These are phyloP conservation scores for Lacanobia wlatinum DNA, from an alignment of 2,888 invertebrate species.

Conservation along the genomic window DNA sequence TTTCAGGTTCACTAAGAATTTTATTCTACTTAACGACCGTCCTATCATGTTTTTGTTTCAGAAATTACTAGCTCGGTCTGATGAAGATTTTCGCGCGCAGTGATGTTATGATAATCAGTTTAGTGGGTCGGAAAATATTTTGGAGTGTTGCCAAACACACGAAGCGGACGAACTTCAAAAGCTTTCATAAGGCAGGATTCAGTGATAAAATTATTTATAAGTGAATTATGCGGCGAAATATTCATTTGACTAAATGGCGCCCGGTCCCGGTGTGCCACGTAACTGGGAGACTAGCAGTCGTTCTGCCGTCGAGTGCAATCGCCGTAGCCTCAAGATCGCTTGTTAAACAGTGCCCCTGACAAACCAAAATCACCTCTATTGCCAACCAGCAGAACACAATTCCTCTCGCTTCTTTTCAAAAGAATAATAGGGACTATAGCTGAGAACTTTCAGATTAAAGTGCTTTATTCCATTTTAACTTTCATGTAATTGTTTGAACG, in stretches of 20 bases:
- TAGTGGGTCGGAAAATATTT: constrained; percentile 57
- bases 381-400: constrained; percentile 38
- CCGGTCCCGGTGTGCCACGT: constrained; percentile 51
- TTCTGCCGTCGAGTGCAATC: constrained; percentile 68
- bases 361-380: constrained; percentile 62
- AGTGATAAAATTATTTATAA: constrained; percentile 30
- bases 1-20: constrained; percentile 20
- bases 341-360: constrained; percentile 65
- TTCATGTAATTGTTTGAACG: constrained; percentile 70
- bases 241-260: constrained; percentile 65
- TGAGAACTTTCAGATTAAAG: constrained; percentile 74
- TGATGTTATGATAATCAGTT: constrained; percentile 44
- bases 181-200: constrained; percentile 27
- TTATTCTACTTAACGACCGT: constrained; percentile 10
- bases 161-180: constrained; percentile 23
- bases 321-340: constrained; percentile 71
- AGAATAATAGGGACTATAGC: constrained; percentile 68
- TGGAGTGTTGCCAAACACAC: constrained; percentile 47
- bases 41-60: constrained; percentile 13
- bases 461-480: constrained; percentile 75
- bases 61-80: constrained; percentile 5
- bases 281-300: constrained; percentile 65
- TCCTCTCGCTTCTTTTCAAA: constrained; percentile 40
- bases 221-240: constrained; percentile 49
- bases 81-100: constrained; percentile 33